Evolutionary conservation across 2,113 vertebrate genomes (phyloP).

Genomic region (Otocyon megalotis): DNA sequence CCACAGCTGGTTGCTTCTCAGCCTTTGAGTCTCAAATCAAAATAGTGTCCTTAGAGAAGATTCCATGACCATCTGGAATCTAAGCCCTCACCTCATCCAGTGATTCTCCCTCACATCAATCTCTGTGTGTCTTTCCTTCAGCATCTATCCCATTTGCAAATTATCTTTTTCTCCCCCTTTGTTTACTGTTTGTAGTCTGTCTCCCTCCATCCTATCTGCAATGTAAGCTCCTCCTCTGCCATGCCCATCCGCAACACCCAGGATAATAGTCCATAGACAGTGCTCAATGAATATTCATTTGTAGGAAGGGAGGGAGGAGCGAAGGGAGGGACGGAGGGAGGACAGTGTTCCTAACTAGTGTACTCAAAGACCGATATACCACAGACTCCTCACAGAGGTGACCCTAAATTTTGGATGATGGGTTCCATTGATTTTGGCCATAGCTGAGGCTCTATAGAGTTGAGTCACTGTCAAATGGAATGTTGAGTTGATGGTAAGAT

Average conservation of each 20-base stretch:
- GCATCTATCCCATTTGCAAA: not conserved
- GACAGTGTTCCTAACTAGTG: not conserved
- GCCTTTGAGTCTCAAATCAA: conserved; percentile 8
- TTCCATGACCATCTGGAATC: not conserved
- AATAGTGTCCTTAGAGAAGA: not conserved
- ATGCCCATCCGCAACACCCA: not conserved
- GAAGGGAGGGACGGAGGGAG: not conserved
- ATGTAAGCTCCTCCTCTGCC: not conserved
- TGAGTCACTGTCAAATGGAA: not conserved
- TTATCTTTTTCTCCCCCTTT: not conserved
- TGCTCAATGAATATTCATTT: not conserved
- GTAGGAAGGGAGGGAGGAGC: not conserved
- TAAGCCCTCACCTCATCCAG: not conserved
- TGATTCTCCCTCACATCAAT: not conserved
- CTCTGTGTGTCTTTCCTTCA: not conserved
- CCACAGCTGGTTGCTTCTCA: not conserved
- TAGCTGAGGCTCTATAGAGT: not conserved
- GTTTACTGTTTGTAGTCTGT: not conserved
- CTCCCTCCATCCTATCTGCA: not conserved
- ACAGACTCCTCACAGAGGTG: not conserved
- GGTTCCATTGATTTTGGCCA: not conserved
- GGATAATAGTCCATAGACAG: not conserved
- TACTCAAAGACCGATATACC: not conserved
- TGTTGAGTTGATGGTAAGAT: not conserved
- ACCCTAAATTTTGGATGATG: not conserved